Base-by-base conservation (phyloP, 2,113 vertebrate species). In the Geococcyx californianus region DNA sequence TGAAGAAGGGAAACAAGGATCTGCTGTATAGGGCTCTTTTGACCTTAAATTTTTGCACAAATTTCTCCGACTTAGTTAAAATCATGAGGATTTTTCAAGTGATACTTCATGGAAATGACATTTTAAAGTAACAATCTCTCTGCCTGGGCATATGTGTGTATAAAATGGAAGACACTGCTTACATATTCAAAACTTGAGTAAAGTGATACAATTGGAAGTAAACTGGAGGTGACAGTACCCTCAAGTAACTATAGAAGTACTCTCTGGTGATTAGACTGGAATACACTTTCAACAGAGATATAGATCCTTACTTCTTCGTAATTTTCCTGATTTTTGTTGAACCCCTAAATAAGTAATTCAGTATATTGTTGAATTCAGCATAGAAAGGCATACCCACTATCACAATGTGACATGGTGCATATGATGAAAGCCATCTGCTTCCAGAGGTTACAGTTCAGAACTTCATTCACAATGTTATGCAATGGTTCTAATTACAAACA, bases 391-490 rank as follows among this genome's bases (percentile, higher is more conserved):
- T 83, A 51, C 11, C 12, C 63, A 34, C 63, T 90, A 45, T 54
- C 81, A 26, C 47, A 88, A 42, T 81, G 88, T 36, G 83, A 76
- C 87, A 69, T 76, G 40, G 34, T 83, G 52, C 42, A 40, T 62
- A 82, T 94, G 95, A 95, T 95, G 78, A 95, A 93, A 97, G 72
- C 75, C 93, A 96, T 93, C 63, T 94, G 93, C 66, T 94, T 95
- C 78, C 75, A 88, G 77, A 85, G 87, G 67, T 82, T 96, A 70
- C 4, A 8, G 70, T 88, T 95, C 95, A 88, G 36, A 89, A 93
- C 85, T 94, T 73, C 45, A 67, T 51, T 93, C 67, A 80, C 44
- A 67, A 77, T 56, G 82, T 80, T 95, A 67, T 42, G 66, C 75
- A 90, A 44, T 95, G 91, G 70, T 95, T 96, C 75, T 79, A 90